These are phyloP conservation scores for Patella depressa DNA, from an alignment of 2,888 invertebrate species.

Conservation along the genomic window DNA sequence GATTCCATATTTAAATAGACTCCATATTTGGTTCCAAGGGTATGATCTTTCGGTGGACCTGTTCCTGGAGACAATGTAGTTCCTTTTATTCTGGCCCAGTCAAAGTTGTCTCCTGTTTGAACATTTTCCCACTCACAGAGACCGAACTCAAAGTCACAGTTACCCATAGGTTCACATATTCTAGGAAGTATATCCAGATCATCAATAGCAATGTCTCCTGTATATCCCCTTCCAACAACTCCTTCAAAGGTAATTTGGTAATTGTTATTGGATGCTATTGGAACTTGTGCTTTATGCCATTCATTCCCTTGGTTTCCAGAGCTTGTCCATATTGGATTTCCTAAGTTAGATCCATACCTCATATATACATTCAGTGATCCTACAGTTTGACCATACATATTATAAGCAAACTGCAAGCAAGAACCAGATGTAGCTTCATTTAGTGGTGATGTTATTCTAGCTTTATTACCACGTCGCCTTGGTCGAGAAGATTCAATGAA, in stretches of 20 bases:
- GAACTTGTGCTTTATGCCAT: constrained; percentile 60
- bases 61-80: constrained; percentile 44
- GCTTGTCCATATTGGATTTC: constrained; percentile 48
- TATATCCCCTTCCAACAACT: constrained; percentile 51
- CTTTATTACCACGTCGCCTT: constrained; percentile 50
- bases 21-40: constrained; percentile 54
- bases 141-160: constrained; percentile 61
- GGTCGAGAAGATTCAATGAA: constrained; percentile 60
- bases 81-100: constrained; percentile 62
- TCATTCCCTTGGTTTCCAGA: constrained; percentile 58
- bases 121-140: constrained; percentile 60
- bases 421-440: constrained; percentile 46
- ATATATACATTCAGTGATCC: constrained; percentile 56
- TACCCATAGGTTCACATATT: constrained; percentile 54
- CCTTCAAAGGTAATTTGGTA: constrained; percentile 62
- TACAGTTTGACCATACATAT: constrained; percentile 61
- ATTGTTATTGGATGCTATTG: constrained; percentile 42
- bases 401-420: constrained; percentile 67
- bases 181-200: constrained; percentile 57
- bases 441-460: constrained; percentile 54
- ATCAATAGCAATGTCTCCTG: constrained; percentile 64
- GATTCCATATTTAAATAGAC: constrained; percentile 87
- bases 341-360: constrained; percentile 12
- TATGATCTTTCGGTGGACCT: constrained; percentile 58
- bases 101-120: constrained; percentile 58